A percentile compares a stretch with the other conserved stretches of the same genome.
Evolutionary conservation across 1,140 invertebrate species (phyloP).

Genomic region (Holcopasites calliopsidis): DNA sequence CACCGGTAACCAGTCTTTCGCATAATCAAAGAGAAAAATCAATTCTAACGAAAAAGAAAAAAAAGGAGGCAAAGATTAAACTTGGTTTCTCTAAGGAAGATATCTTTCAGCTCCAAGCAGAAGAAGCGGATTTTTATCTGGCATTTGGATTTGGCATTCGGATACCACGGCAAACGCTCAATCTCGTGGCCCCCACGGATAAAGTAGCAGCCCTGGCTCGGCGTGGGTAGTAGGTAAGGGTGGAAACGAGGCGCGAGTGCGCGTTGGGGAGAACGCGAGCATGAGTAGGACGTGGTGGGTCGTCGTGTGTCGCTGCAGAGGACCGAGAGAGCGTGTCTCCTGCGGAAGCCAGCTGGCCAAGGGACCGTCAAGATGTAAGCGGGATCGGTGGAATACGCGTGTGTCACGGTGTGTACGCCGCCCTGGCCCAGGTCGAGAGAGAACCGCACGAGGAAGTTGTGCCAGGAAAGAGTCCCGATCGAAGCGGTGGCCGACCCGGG

Average conservation of each 20-base stretch:
- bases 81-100: too few relatives aligned
- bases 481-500: slow-evolving; percentile 12
- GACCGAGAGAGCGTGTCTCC: slow-evolving; percentile 54
- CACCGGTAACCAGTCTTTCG: too few relatives aligned
- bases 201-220: slow-evolving; percentile 1
- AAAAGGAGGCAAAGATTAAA: neutral
- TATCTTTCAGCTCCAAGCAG: neutral
- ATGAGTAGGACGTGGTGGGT: slow-evolving; percentile 52
- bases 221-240: slow-evolving; percentile 17
- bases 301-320: slow-evolving; percentile 45
- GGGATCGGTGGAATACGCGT: slow-evolving; percentile 14
- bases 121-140: too few relatives aligned
- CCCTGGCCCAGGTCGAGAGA: slow-evolving; percentile 40
- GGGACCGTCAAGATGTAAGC: slow-evolving; percentile 58
- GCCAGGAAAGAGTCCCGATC: too few relatives aligned
- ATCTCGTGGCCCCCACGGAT: neutral
- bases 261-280: slow-evolving; percentile 28
- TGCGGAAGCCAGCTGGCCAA: slow-evolving; percentile 47
- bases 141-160: too few relatives aligned
- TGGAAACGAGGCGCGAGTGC: slow-evolving; percentile 26
- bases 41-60: too few relatives aligned
- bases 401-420: slow-evolving; percentile 38
- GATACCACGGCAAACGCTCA: too few relatives aligned
- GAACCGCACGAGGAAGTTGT: neutral
- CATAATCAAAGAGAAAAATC: too few relatives aligned